Evolutionary conservation across 2,888 invertebrate species (phyloP), one percentile per base, ranked within the genome.

Genomic region (Leucoptera coffeella): DNA sequence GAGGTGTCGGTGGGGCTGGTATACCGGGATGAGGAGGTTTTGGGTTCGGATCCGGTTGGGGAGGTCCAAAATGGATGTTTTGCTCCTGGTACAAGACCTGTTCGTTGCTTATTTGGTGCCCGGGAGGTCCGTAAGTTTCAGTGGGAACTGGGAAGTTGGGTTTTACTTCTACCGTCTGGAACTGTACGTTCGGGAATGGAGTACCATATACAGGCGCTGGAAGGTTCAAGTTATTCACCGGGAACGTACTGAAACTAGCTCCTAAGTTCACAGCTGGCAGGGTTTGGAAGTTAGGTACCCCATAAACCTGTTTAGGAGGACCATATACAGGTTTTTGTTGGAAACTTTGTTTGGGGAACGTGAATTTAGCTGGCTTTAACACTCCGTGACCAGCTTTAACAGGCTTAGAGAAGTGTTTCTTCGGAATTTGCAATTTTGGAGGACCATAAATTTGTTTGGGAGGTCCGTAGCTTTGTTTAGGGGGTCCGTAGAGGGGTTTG

Each of bases 1-100:
- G 78, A 4, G 82, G 83, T 2, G 83, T 84, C 1, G 85, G 84
- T 1, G 85, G 84, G 0, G 82, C 83, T 21, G 81, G 80, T 2
- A 77, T 77, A 13, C 83, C 82, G 2, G 80, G 80, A 36, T 78
- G 79, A 2, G 80, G 80, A 1, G 77, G 78, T 7, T 64, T 61
- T 12, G 78, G 77, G 30, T 74, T 57, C 0, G 73, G 62, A 32
- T 76, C 75, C 2, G 78, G 77, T 22, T 73, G 72, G 0, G 74
- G 75, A 3, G 78, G 79, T 3, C 78, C 77, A 34, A 77, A 77
- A 32, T 73, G 64, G 1, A 55, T 56, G 1, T 52, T 40, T 3
- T 35, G 29, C 1, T 69, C 72, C 42, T 72, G 72, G 27, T 65
- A 61, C 0, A 65, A 50, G 0, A 67, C 39, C 29, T 65, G 61